Percentiles rank a stretch among this genome's conserved stretches.
Evolutionary conservation across 2,888 invertebrate species (phyloP).

Genomic region (Synergus umbraculus): DNA sequence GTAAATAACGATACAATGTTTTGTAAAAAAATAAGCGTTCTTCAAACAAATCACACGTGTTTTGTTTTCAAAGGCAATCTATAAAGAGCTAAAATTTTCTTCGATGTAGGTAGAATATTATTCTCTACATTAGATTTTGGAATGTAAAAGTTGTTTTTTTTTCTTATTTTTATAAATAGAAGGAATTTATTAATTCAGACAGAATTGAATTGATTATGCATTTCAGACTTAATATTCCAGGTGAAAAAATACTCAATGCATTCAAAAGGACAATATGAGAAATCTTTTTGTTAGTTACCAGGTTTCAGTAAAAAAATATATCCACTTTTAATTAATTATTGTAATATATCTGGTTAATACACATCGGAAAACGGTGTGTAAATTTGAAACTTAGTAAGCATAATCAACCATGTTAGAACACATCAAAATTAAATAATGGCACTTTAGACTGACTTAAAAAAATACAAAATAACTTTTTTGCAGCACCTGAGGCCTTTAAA

Average conservation of each 20-base stretch:
- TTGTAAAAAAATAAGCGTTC: slow-evolving; percentile 24
- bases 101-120: not conserved
- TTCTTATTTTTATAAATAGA: not conserved
- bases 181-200: not conserved
- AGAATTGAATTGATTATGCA: not conserved
- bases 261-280: not conserved
- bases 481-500: not conserved
- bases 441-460: not conserved
- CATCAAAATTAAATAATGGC: not conserved
- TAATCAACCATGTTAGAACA: slow-evolving; percentile 8
- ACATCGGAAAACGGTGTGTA: not conserved
- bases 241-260: not conserved
- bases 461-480: not conserved
- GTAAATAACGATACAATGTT: not conserved
- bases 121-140: not conserved
- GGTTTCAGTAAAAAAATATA: not conserved
- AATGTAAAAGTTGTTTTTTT: not conserved
- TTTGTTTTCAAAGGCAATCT: not conserved
- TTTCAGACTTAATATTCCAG: not conserved
- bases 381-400: not conserved
- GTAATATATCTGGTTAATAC: not conserved
- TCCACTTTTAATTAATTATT: not conserved
- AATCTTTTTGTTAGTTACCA: not conserved
- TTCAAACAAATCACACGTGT: not conserved
- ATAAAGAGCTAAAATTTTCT: not conserved